Evolutionary conservation across 2,888 invertebrate genomes (phyloP).

Genomic region (Rhynchonema sp.): DNA sequence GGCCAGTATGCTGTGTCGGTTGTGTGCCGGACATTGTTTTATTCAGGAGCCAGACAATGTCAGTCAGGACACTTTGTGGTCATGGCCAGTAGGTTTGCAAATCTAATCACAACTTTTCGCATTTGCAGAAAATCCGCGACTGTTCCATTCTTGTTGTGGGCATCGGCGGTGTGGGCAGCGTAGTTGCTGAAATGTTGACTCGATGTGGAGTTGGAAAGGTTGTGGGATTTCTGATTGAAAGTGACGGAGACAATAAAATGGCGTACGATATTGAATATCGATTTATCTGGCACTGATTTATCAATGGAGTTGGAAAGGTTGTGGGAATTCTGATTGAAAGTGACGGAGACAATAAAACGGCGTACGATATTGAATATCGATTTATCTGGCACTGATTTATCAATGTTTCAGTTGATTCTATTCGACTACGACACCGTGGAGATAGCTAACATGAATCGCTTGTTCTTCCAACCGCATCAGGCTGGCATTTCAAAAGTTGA

Average conservation of each 20-base stretch:
- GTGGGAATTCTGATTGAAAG: background rate
- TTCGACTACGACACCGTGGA: slow-evolving; percentile 99
- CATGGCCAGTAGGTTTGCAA: background rate
- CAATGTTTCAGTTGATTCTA: slow-evolving; percentile 50
- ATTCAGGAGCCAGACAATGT: too few species aligned
- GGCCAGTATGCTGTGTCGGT: too few species aligned
- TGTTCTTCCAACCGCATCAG: slow-evolving; percentile 96
- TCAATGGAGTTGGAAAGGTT: slow-evolving; percentile 62
- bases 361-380: slow-evolving; percentile 2
- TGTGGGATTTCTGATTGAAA: slow-evolving; percentile 5
- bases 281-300: background rate
- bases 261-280: slow-evolving; percentile 2
- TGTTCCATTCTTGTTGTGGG: slow-evolving; percentile 82
- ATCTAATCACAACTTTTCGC: too few species aligned
- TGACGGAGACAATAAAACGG: background rate
- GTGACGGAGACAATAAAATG: background rate
- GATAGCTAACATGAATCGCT: slow-evolving; percentile 93
- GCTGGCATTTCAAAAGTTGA: slow-evolving; percentile 70
- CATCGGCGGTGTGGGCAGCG: slow-evolving; percentile 97
- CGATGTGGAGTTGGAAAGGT: slow-evolving; percentile 93
- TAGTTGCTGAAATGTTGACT: slow-evolving; percentile 97
- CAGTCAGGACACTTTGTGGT: background rate
- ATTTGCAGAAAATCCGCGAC: slow-evolving; percentile 45
- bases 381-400: background rate
- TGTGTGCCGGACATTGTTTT: too few species aligned